These are phyloP conservation scores for Meleagris gallopavo DNA, from an alignment of 2,113 vertebrate species.

Conservation along the genomic window DNA sequence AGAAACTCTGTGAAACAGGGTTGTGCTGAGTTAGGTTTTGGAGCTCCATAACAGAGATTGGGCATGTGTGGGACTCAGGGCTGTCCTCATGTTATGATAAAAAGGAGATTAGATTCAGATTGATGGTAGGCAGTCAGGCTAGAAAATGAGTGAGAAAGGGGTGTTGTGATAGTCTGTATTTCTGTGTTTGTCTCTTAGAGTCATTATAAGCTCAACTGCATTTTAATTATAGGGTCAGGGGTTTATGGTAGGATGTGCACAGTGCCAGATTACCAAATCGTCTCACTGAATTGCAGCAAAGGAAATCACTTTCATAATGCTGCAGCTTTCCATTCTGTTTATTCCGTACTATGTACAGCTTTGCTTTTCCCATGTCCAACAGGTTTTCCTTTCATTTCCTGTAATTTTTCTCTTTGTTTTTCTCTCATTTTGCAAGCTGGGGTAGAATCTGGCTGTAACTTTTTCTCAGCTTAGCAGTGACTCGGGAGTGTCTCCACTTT, in stretches of 20 bases:
- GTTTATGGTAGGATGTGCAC: background rate
- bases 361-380: background rate
- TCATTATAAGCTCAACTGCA: background rate
- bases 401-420: background rate
- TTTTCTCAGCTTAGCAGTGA: background rate
- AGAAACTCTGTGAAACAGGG: background rate
- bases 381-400: background rate
- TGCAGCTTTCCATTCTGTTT: slow-evolving; percentile 13
- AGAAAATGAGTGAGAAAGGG: background rate
- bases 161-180: background rate
- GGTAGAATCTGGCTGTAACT: background rate
- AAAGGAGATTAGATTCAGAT: background rate
- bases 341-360: background rate
- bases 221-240: background rate
- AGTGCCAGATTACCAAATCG: background rate
- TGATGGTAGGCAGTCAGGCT: background rate
- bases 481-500: background rate
- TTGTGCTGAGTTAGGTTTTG: background rate
- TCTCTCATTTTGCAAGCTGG: background rate
- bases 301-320: slow-evolving; percentile 1
- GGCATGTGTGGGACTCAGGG: background rate
- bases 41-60: background rate
- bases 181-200: background rate
- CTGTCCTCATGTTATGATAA: background rate
- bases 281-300: background rate